Conservation (phyloP, 2,113 vertebrate genomes). For the Lipotes vexillifer region DNA sequence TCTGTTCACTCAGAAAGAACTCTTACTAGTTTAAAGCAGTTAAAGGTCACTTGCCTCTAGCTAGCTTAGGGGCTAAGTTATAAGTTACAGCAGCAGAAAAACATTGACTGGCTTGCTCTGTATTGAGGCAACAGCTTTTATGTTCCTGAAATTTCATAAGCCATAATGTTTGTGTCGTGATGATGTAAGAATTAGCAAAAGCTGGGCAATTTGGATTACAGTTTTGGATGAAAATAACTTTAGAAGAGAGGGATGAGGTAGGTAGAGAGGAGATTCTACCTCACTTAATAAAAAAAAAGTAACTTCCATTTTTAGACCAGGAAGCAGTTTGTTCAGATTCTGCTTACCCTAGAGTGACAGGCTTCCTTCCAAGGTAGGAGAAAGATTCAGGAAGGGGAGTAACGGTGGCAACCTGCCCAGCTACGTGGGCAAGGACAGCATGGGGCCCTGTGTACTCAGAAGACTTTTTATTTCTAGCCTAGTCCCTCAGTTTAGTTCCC, state of each 20-base stretch:
- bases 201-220: not conserved
- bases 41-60: not conserved
- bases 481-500: not conserved
- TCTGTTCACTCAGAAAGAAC: not conserved
- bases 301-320: conserved; percentile 65
- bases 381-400: conserved; percentile 47
- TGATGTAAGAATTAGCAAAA: not conserved
- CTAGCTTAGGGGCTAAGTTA: not conserved
- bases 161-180: not conserved
- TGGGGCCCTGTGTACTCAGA: not conserved
- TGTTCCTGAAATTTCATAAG: not conserved
- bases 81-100: not conserved
- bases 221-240: not conserved
- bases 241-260: not conserved
- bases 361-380: conserved; percentile 53
- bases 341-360: conserved; percentile 32
- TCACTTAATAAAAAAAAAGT: not conserved
- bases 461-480: conserved; percentile 9
- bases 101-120: not conserved
- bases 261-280: not conserved
- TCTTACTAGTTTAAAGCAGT: not conserved
- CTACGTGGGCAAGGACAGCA: conserved; percentile 11
- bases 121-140: not conserved
- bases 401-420: conserved; percentile 65
- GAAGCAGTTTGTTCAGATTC: conserved; percentile 63